Evolutionary conservation across 1,140 invertebrate species (phyloP).

Genomic region (Solenopsis invicta): DNA sequence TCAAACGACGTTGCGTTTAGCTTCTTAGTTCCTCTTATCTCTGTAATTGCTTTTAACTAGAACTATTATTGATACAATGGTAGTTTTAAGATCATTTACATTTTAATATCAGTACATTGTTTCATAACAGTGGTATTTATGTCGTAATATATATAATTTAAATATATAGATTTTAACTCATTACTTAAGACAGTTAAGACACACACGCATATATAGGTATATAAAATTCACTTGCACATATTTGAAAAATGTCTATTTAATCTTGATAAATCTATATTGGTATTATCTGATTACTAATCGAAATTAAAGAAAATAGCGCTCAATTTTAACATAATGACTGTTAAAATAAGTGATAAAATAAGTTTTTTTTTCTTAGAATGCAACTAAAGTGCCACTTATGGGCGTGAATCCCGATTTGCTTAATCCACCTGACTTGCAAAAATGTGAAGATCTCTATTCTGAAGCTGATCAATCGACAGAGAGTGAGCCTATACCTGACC

Average conservation of each 20-base stretch:
- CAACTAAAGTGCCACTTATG: constrained; percentile 83
- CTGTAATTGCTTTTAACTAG: neutral
- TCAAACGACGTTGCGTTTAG: neutral
- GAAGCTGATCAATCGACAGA: constrained; percentile 80
- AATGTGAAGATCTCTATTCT: constrained; percentile 75
- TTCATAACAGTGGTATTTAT: neutral
- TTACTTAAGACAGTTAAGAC: no score
- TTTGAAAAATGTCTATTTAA: neutral
- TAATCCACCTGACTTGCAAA: constrained; percentile 78
- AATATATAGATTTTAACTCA: neutral
- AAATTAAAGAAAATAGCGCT: neutral
- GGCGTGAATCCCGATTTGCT: constrained; percentile 82
- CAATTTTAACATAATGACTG: neutral
- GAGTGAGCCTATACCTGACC: constrained; percentile 89
- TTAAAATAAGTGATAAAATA: no score
- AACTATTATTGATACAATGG: neutral
- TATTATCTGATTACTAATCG: neutral
- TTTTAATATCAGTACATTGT: neutral
- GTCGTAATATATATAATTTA: neutral
- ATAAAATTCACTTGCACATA: neutral
- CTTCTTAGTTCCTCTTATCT: neutral
- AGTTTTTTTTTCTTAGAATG: constrained; percentile 74
- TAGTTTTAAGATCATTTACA: neutral
- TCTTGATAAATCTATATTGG: neutral
- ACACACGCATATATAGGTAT: neutral